A percentile compares a stretch with the other conserved stretches of the same genome.
Conservation (phyloP, 1,140 invertebrate species). For the Lerema accius region DNA sequence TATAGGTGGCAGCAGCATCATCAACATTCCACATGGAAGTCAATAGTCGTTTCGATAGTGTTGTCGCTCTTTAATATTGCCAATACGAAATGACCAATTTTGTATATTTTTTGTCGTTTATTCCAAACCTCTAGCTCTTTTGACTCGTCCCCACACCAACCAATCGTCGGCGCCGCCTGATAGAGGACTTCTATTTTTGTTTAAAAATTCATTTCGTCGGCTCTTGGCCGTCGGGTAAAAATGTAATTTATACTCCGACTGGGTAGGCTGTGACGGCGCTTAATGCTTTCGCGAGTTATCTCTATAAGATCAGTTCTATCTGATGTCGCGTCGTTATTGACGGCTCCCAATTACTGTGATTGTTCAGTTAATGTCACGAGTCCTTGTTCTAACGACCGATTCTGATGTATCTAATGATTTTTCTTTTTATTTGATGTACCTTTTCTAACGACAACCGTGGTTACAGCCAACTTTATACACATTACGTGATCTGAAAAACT, state of each 20-base stretch:
- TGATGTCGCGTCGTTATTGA: slow-evolving; percentile 16
- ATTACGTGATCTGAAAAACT: too few species aligned
- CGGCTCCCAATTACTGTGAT: slow-evolving; percentile 9
- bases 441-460: too few species aligned
- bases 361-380: slow-evolving; percentile 8
- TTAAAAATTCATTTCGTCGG: slow-evolving; percentile 35
- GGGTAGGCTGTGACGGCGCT: neutral
- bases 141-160: slow-evolving; percentile 10
- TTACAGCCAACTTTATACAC: too few species aligned
- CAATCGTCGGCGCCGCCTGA: slow-evolving; percentile 35
- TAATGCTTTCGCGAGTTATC: slow-evolving; percentile 10
- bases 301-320: slow-evolving; percentile 13
- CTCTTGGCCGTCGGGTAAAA: slow-evolving; percentile 23
- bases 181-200: slow-evolving; percentile 38
- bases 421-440: too few species aligned
- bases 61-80: too few species aligned
- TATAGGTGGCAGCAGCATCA: too few species aligned
- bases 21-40: too few species aligned
- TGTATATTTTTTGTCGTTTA: too few species aligned
- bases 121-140: neutral
- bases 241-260: slow-evolving; percentile 27
- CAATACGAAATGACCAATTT: too few species aligned
- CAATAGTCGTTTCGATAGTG: too few species aligned
- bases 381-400: too few species aligned
- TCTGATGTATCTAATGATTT: too few species aligned